Conservation (phyloP, 2,888 invertebrate species). For the Trisateles emortualis region DNA sequence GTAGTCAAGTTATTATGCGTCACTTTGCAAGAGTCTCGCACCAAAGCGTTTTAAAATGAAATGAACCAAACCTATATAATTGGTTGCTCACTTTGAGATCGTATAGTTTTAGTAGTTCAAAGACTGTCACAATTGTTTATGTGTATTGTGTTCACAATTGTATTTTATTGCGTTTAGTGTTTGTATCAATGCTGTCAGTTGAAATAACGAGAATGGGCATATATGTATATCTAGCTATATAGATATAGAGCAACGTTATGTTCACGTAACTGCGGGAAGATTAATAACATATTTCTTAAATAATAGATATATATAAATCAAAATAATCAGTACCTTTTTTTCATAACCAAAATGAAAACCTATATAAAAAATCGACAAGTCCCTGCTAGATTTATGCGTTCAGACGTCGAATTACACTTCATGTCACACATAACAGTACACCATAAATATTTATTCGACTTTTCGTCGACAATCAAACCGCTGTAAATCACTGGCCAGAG, state of each 20-base stretch:
- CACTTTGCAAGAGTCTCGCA: background rate
- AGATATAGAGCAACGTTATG: too few relatives aligned
- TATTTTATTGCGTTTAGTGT: too few relatives aligned
- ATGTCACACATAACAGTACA: constrained; percentile 43
- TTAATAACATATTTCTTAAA: too few relatives aligned
- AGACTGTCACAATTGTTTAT: too few relatives aligned
- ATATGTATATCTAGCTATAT: too few relatives aligned
- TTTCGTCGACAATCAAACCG: constrained; percentile 62
- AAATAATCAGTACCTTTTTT: too few relatives aligned
- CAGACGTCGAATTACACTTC: constrained; percentile 47
- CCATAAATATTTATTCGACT: constrained; percentile 56
- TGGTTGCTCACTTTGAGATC: background rate
- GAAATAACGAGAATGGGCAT: too few relatives aligned
- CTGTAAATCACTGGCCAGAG: constrained; percentile 56
- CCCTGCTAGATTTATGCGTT: constrained; percentile 41
- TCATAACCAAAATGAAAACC: constrained; percentile 15
- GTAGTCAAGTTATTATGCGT: background rate
- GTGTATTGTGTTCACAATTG: too few relatives aligned
- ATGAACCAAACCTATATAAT: background rate
- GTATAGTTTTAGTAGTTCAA: background rate
- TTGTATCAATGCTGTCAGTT: too few relatives aligned
- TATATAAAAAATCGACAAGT: constrained; percentile 11
- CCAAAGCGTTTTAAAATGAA: background rate
- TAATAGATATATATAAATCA: too few relatives aligned
- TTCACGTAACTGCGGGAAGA: too few relatives aligned